Evolutionary conservation across 2,797 vertebrate genomes (phyloP).

Genomic region (Meda fulgida): DNA sequence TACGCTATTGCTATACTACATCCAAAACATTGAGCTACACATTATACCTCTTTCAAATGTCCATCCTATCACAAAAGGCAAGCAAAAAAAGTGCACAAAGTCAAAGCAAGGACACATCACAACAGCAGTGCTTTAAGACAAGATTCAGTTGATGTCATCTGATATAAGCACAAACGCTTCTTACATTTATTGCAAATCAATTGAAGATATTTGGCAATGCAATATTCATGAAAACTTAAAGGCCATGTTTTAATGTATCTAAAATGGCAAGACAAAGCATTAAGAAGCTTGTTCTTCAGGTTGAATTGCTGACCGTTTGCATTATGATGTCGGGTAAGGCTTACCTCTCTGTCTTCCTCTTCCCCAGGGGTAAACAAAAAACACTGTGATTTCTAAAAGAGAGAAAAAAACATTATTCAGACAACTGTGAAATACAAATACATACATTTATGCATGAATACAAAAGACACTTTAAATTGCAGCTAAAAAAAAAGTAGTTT

Average conservation of each 20-base stretch:
- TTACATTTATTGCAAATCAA: conserved; percentile 20
- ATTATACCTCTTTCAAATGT: conserved; percentile 63
- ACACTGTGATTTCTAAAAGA: conserved; percentile 82
- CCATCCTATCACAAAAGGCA: conserved; percentile 59
- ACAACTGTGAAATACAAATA: not conserved
- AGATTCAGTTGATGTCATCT: not conserved
- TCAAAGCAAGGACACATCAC: not conserved
- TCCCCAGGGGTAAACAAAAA: conserved; percentile 84
- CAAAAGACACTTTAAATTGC: not conserved
- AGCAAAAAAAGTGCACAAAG: conserved; percentile 39
- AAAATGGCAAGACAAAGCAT: not conserved
- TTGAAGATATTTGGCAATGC: not conserved
- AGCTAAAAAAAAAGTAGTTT: not conserved
- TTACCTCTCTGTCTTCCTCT: conserved; percentile 81
- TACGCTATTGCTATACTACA: conserved; percentile 28
- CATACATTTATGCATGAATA: not conserved
- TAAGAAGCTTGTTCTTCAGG: not conserved
- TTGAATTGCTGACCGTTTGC: not conserved
- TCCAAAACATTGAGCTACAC: conserved; percentile 27
- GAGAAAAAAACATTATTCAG: not conserved
- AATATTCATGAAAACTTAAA: conserved; percentile 1
- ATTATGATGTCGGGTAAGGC: conserved; percentile 24
- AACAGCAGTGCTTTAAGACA: not conserved
- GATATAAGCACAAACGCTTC: conserved; percentile 5
- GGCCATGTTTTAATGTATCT: not conserved